phyloP scores from a whole-genome alignment of 2,888 invertebrate species.

The Patella depressa region DNA sequence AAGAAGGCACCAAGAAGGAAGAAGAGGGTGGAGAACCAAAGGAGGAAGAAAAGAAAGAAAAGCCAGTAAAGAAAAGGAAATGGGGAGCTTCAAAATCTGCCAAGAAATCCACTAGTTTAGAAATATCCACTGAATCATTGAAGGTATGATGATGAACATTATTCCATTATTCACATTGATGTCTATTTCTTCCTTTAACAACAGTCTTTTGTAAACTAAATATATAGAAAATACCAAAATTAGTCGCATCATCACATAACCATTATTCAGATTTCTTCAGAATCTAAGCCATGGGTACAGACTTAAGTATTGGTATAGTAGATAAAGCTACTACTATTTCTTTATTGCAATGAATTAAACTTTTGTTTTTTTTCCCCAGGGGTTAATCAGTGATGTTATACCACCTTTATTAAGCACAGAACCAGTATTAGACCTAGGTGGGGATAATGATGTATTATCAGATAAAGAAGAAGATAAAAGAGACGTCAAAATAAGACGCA shows the following conservation, averaged over 20 bases:
- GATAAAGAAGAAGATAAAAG: slow-evolving; percentile 41
- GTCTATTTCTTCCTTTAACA: not conserved
- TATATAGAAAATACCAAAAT: too few relatives aligned
- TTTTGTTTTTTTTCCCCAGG: slow-evolving; percentile 42
- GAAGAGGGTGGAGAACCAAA: slow-evolving; percentile 10
- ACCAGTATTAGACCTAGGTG: slow-evolving; percentile 55
- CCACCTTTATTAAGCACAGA: slow-evolving; percentile 46
- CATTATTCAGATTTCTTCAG: too few relatives aligned
- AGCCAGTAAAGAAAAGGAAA: slow-evolving; percentile 55
- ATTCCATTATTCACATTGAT: not conserved
- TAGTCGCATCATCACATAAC: too few relatives aligned
- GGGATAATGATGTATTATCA: slow-evolving; percentile 42
- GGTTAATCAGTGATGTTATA: slow-evolving; percentile 64
- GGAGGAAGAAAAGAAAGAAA: slow-evolving; percentile 32
- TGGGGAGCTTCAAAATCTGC: slow-evolving; percentile 63
- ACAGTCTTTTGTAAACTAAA: too few relatives aligned
- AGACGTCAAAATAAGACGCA: slow-evolving; percentile 54
- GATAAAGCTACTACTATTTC: not conserved
- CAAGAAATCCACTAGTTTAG: slow-evolving; percentile 55
- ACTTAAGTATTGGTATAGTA: too few relatives aligned
- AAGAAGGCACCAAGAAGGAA: not conserved
- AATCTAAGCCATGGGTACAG: too few relatives aligned
- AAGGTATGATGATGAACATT: slow-evolving; percentile 52
- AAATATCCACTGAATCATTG: slow-evolving; percentile 68
- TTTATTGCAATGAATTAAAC: not conserved